phyloP scores from a whole-genome alignment of 2,797 vertebrate genomes.

The Phalloptychus januarius region DNA sequence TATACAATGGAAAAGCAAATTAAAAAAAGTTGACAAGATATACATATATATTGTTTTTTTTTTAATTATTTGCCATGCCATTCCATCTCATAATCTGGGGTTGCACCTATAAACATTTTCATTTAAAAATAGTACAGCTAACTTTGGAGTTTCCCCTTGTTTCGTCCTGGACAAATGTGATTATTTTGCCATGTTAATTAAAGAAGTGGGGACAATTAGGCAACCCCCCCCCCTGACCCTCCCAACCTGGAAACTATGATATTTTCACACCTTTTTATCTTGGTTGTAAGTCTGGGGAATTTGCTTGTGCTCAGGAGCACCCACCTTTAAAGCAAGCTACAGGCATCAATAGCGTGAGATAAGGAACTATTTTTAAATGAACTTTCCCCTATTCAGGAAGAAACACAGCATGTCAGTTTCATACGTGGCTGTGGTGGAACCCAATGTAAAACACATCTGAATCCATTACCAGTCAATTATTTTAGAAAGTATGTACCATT shows the following conservation, averaged over 20 bases:
- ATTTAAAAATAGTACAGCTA: neutral
- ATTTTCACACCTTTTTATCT: conserved; percentile 2
- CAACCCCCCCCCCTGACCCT: no score
- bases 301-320: neutral
- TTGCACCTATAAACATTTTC: neutral
- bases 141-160: conserved; percentile 35
- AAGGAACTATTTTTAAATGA: conserved; percentile 3
- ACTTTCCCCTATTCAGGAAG: neutral
- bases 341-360: neutral
- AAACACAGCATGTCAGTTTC: neutral
- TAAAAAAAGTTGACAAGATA: neutral
- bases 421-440: neutral
- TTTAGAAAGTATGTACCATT: neutral
- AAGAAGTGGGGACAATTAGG: conserved; percentile 3
- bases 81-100: neutral
- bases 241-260: conserved; percentile 37
- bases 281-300: neutral
- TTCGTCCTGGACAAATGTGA: conserved; percentile 1
- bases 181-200: conserved; percentile 16
- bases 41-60: neutral
- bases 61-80: neutral
- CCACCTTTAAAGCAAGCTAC: neutral
- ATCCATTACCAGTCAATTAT: neutral
- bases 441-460: neutral
- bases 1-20: neutral